Conservation (phyloP, 2,113 vertebrate genomes). For the Pitta sordida region DNA sequence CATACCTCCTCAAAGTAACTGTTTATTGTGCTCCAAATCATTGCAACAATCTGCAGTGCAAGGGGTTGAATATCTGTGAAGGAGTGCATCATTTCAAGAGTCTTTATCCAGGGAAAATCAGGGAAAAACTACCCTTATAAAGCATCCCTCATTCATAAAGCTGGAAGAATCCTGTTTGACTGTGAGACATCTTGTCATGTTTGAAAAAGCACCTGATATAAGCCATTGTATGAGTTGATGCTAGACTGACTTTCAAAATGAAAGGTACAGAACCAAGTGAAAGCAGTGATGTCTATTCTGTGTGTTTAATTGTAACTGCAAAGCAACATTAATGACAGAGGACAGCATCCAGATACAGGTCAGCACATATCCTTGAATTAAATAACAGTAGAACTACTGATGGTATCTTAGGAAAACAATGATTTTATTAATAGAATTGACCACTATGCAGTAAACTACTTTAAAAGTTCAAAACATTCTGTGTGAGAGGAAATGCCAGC, state of each 20-base stretch:
- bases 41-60: neutral
- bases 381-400: neutral
- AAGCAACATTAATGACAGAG: neutral
- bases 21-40: neutral
- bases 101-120: neutral
- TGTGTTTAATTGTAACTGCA: neutral
- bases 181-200: neutral
- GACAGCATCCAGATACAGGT: neutral
- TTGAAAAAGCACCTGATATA: neutral
- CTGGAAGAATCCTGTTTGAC: neutral
- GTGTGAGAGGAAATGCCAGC: rapidly evolving
- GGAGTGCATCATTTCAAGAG: neutral
- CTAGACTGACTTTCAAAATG: neutral
- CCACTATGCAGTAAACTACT: neutral
- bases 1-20: neutral
- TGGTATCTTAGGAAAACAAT: neutral
- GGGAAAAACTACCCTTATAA: neutral
- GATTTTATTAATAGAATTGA: neutral
- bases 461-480: neutral
- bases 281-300: neutral
- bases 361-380: neutral
- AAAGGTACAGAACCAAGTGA: neutral
- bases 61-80: neutral
- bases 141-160: neutral
- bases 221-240: neutral